A percentile compares a stretch with the other conserved stretches of the same genome.
Conservation (phyloP, 2,888 invertebrate genomes). For the Bembecia ichneumoniformis region DNA sequence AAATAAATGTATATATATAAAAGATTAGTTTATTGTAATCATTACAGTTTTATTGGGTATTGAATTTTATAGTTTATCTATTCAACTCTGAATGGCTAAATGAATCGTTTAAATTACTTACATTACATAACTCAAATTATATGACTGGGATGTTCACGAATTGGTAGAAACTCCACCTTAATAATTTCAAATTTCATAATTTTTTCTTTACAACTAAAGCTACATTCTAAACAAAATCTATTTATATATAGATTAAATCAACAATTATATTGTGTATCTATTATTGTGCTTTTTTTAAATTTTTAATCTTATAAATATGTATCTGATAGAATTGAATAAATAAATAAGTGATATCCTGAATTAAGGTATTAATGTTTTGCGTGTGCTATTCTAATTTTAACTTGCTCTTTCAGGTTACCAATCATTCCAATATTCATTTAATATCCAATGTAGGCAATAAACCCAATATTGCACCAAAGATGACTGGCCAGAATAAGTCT, state of each 20-base stretch:
- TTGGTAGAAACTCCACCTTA: no score
- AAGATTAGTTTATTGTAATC: no score
- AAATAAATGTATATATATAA: no score
- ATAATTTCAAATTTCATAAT: no score
- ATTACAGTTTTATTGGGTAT: no score
- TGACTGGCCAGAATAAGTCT: slow-evolving; percentile 42
- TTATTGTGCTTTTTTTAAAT: background rate
- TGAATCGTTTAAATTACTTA: no score
- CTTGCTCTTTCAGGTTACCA: slow-evolving; percentile 48
- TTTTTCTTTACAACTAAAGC: no score
- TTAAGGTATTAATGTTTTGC: slow-evolving; percentile 10
- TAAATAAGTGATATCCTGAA: slow-evolving; percentile 1
- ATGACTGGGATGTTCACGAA: no score
- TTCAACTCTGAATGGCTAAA: no score
- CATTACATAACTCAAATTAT: no score
- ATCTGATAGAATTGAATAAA: background rate
- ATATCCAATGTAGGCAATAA: slow-evolving; percentile 56
- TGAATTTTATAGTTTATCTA: no score
- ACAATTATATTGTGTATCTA: background rate
- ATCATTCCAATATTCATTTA: slow-evolving; percentile 54
- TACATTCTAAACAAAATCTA: background rate
- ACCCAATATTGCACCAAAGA: slow-evolving; percentile 57
- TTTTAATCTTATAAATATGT: background rate
- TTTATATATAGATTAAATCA: no score
- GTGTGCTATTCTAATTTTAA: slow-evolving; percentile 6